These are phyloP conservation scores for Octopus sinensis DNA, from an alignment of 1,140 invertebrate species.

Conservation along the genomic window DNA sequence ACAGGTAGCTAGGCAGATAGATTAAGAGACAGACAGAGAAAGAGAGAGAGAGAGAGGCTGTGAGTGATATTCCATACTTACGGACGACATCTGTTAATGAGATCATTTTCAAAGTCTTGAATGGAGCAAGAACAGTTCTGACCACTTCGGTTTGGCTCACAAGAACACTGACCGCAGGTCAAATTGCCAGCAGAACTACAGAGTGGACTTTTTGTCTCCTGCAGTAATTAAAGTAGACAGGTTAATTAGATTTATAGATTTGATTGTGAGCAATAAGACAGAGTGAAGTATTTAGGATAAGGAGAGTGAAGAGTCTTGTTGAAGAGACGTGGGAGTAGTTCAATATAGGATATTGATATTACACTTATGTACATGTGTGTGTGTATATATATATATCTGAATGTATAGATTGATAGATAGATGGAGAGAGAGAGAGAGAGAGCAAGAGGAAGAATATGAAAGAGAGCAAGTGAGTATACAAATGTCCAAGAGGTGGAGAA, in stretches of 20 bases:
- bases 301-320: too few species aligned
- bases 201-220: constrained; percentile 32
- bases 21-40: too few species aligned
- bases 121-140: constrained; percentile 43
- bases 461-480: background rate
- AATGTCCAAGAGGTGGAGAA: background rate
- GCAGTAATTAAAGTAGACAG: background rate
- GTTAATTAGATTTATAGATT: too few species aligned
- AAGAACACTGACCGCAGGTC: constrained; percentile 48
- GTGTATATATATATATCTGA: too few species aligned
- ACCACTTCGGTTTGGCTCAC: constrained; percentile 38
- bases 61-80: constrained; percentile 7
- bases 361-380: too few species aligned
- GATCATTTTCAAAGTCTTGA: constrained; percentile 6
- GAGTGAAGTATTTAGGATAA: too few species aligned
- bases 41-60: too few species aligned
- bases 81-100: constrained; percentile 25
- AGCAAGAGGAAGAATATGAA: background rate
- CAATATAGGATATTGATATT: too few species aligned
- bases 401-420: background rate
- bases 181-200: constrained; percentile 43
- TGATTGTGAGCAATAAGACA: too few species aligned
- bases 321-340: too few species aligned
- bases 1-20: too few species aligned
- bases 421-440: background rate